A percentile compares a stretch with the other conserved stretches of the same genome.
Evolutionary conservation across 2,797 vertebrate genomes (phyloP).

Genomic region (Crocidura indochinensis): DNA sequence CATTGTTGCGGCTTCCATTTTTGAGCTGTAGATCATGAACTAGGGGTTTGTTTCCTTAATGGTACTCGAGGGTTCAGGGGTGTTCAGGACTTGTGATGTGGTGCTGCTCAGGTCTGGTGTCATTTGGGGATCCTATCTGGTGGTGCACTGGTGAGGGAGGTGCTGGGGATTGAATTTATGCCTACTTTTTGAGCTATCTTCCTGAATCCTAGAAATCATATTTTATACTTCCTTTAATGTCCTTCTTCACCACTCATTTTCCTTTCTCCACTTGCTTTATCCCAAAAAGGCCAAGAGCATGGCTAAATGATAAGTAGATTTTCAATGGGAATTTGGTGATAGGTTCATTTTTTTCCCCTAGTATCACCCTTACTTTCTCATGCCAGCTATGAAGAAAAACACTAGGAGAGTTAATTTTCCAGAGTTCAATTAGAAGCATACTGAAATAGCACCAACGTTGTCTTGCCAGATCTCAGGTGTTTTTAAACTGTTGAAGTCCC

Average conservation of each 20-base stretch:
- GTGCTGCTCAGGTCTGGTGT: no score
- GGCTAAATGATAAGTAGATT: neutral
- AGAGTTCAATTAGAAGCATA: neutral
- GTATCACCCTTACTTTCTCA: slow-evolving; percentile 21
- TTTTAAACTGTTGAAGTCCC: slow-evolving; percentile 10
- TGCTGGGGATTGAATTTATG: no score
- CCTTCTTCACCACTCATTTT: neutral
- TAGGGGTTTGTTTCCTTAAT: no score
- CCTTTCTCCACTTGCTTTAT: neutral
- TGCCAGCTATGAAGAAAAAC: neutral
- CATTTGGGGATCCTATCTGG: no score
- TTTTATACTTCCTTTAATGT: neutral
- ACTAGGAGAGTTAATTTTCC: neutral
- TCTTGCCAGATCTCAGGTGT: slow-evolving; percentile 17
- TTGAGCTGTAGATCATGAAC: neutral
- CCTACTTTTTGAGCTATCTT: no score
- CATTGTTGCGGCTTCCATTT: neutral
- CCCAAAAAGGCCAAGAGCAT: neutral
- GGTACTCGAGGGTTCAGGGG: no score
- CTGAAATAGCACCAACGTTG: neutral
- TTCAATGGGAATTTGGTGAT: neutral
- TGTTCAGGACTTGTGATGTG: no score
- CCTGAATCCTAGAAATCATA: neutral
- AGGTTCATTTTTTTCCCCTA: neutral
- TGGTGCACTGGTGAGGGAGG: no score